phyloP scores from a whole-genome alignment of 2,888 invertebrate species.

The Ctena decussata region DNA sequence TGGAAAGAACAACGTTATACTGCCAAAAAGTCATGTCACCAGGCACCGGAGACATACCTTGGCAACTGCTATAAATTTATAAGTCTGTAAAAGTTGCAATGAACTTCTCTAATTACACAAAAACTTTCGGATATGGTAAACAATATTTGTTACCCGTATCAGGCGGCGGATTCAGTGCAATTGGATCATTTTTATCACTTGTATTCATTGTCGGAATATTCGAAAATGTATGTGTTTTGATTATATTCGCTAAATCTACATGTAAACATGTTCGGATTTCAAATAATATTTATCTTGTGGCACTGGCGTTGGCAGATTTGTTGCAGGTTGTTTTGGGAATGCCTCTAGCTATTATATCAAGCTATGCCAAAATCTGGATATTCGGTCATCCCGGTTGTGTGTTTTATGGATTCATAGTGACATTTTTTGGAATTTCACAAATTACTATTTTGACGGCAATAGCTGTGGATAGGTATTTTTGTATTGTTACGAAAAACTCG shows the following conservation, averaged over 20 bases:
- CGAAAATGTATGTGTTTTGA: slow-evolving; percentile 33
- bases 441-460: slow-evolving; percentile 43
- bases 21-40: too few species aligned
- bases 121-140: too few species aligned
- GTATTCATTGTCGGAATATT: slow-evolving; percentile 39
- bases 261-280: slow-evolving; percentile 25
- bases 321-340: slow-evolving; percentile 35
- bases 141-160: too few species aligned
- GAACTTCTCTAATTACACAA: too few species aligned
- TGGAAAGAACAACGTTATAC: too few species aligned
- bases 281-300: slow-evolving; percentile 37
- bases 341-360: slow-evolving; percentile 33
- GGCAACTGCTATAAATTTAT: too few species aligned
- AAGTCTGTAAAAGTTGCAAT: too few species aligned
- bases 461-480: slow-evolving; percentile 43
- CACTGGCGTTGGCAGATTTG: slow-evolving; percentile 40
- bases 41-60: too few species aligned
- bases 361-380: slow-evolving; percentile 35
- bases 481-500: slow-evolving; percentile 34
- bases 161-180: neutral
- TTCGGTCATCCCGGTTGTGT: slow-evolving; percentile 39
- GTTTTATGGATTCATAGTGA: slow-evolving; percentile 44
- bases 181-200: slow-evolving; percentile 28
- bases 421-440: slow-evolving; percentile 41
- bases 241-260: slow-evolving; percentile 14